phyloP scores from a whole-genome alignment of 2,797 vertebrate species.

The Dicrostonyx torquatus region DNA sequence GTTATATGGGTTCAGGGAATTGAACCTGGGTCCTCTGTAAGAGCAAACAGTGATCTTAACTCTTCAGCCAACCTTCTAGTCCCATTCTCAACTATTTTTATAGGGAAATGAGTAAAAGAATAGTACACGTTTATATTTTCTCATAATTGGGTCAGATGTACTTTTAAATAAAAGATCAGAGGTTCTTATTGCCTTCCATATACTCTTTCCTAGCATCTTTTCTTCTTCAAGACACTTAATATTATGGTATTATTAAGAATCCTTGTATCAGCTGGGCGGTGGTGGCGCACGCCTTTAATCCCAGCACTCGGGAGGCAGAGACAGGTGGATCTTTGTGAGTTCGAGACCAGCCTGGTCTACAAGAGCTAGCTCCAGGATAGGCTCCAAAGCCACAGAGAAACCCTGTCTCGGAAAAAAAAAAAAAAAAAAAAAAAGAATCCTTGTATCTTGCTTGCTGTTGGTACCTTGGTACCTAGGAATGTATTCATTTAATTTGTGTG shows the following conservation, averaged over 20 bases:
- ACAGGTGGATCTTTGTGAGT: too few relatives aligned
- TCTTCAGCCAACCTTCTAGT: background rate
- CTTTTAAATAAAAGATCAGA: conserved; percentile 25
- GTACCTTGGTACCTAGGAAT: conserved; percentile 35
- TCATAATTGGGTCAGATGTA: background rate
- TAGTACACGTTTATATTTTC: background rate
- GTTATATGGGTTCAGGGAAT: background rate
- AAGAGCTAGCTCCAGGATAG: too few relatives aligned
- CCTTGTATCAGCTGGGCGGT: too few relatives aligned
- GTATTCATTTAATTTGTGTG: background rate
- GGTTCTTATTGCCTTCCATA: background rate
- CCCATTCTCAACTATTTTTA: background rate
- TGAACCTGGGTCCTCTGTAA: background rate
- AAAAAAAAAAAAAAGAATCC: too few relatives aligned
- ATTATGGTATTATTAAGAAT: background rate
- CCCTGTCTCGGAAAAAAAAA: too few relatives aligned
- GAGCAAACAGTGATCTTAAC: background rate
- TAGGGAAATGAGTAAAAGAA: background rate
- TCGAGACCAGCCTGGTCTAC: too few relatives aligned
- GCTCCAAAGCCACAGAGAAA: too few relatives aligned
- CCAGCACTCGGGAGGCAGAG: too few relatives aligned
- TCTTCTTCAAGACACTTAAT: background rate
- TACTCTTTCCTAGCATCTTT: background rate
- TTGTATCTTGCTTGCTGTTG: conserved; percentile 38
- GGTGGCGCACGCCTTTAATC: too few relatives aligned